These are phyloP conservation scores for Coluber constrictor DNA, from an alignment of 2,797 vertebrate species.

Conservation along the genomic window DNA sequence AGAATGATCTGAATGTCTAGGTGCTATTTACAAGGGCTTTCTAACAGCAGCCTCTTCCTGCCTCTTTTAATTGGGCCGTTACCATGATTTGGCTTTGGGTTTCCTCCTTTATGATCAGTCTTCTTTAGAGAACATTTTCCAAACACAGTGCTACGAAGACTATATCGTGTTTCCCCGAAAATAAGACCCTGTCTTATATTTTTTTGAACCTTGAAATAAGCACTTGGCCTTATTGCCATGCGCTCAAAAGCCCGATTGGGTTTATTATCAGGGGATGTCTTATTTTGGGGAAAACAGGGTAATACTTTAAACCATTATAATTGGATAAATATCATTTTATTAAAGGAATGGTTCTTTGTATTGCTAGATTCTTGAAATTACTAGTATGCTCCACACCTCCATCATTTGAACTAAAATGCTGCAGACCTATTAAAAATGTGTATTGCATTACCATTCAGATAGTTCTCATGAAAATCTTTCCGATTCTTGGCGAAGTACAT, in stretches of 20 bases:
- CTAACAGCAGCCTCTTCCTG: slow-evolving; percentile 46
- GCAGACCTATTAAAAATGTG: slow-evolving; percentile 39
- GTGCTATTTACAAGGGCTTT: slow-evolving; percentile 47
- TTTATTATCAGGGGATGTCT: no score
- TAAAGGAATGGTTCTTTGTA: slow-evolving; percentile 49
- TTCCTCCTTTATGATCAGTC: slow-evolving; percentile 61
- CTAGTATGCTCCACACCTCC: slow-evolving; percentile 32
- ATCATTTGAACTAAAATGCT: slow-evolving; percentile 40
- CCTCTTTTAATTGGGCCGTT: slow-evolving; percentile 61
- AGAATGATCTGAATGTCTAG: slow-evolving; percentile 34
- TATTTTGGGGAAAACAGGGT: no score
- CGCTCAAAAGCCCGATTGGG: no score
- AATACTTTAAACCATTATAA: neutral
- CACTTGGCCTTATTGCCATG: no score
- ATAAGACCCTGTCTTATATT: no score
- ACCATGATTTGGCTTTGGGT: slow-evolving; percentile 63
- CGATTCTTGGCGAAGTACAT: neutral
- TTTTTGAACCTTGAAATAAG: no score
- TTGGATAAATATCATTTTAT: neutral
- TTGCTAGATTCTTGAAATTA: slow-evolving; percentile 38
- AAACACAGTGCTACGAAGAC: neutral
- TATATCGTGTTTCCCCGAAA: neutral
- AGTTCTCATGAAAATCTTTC: neutral
- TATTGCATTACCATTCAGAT: slow-evolving; percentile 1
- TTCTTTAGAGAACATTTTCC: slow-evolving; percentile 59